Conservation (phyloP, 92 coral and sea anemone genomes). For the Virgularia gustaviana region DNA sequence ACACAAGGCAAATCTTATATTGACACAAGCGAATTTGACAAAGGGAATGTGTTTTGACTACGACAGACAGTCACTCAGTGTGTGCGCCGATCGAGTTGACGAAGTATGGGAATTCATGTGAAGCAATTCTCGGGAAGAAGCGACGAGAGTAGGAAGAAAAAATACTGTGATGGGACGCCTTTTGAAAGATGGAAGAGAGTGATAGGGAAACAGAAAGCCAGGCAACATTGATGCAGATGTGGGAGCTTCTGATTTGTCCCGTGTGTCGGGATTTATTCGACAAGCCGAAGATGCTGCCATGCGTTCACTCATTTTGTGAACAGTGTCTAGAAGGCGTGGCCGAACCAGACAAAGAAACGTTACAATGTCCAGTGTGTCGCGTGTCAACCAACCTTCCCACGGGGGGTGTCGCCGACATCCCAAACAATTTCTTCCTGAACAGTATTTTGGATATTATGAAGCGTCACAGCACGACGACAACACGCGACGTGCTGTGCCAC, state of each 20-base stretch:
- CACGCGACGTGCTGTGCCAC: constrained; percentile 3
- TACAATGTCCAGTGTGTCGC: constrained; percentile 45
- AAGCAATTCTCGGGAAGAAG: no score
- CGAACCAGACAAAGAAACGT: background rate
- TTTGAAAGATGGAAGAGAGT: background rate
- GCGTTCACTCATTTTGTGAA: constrained; percentile 40
- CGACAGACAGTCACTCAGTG: no score
- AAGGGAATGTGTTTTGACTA: no score
- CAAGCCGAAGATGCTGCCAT: constrained; percentile 42
- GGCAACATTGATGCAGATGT: background rate
- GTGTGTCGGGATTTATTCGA: constrained; percentile 32
- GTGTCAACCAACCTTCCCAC: constrained; percentile 24
- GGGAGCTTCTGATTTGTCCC: constrained; percentile 44
- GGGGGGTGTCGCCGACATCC: constrained; percentile 28
- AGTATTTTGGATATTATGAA: constrained; percentile 38
- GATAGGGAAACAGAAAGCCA: background rate
- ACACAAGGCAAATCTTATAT: no score
- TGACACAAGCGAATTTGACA: no score
- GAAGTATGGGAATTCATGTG: no score
- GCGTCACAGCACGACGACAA: constrained; percentile 14
- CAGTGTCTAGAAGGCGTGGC: constrained; percentile 35
- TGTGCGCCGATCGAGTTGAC: no score
- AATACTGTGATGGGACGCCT: background rate
- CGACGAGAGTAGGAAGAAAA: background rate
- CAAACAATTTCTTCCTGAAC: constrained; percentile 28